Conservation (phyloP, 2,888 invertebrate genomes). For the Pammene aurita region DNA sequence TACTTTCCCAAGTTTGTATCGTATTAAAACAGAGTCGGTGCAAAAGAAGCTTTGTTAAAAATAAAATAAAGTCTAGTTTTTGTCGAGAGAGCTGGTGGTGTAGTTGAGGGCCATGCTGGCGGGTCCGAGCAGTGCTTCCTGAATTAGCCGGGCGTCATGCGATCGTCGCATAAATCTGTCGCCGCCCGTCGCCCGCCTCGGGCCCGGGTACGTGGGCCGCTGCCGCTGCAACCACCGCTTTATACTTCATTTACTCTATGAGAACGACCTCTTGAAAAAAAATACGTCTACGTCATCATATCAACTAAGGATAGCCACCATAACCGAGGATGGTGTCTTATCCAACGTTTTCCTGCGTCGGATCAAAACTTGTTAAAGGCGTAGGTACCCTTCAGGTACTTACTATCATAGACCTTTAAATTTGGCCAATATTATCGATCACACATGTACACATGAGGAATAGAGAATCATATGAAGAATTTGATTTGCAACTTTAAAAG, state of each 20-base stretch:
- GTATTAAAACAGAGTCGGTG: not conserved
- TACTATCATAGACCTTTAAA: too few relatives aligned
- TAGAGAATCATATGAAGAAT: too few relatives aligned
- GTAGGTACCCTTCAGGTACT: too few relatives aligned
- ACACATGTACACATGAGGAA: too few relatives aligned
- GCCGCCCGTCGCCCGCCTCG: conserved; percentile 50
- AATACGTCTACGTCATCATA: too few relatives aligned
- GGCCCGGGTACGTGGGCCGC: conserved; percentile 50
- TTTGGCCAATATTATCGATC: too few relatives aligned
- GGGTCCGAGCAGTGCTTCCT: conserved; percentile 61
- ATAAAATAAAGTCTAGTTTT: conserved; percentile 3
- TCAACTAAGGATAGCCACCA: too few relatives aligned
- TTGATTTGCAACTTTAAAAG: too few relatives aligned
- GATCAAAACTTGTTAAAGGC: too few relatives aligned
- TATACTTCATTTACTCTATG: conserved; percentile 50
- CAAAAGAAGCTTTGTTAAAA: not conserved
- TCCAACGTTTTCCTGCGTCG: too few relatives aligned
- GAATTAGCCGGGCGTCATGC: conserved; percentile 68
- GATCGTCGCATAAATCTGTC: conserved; percentile 73
- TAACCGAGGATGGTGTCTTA: too few relatives aligned
- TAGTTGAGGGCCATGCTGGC: conserved; percentile 50
- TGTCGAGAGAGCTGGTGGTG: conserved; percentile 29
- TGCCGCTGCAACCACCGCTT: conserved; percentile 45
- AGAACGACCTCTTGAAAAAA: not conserved
- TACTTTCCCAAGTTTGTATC: conserved; percentile 9